Evolutionary conservation across 2,797 vertebrate species (phyloP).

Genomic region (Erithacus rubecula): DNA sequence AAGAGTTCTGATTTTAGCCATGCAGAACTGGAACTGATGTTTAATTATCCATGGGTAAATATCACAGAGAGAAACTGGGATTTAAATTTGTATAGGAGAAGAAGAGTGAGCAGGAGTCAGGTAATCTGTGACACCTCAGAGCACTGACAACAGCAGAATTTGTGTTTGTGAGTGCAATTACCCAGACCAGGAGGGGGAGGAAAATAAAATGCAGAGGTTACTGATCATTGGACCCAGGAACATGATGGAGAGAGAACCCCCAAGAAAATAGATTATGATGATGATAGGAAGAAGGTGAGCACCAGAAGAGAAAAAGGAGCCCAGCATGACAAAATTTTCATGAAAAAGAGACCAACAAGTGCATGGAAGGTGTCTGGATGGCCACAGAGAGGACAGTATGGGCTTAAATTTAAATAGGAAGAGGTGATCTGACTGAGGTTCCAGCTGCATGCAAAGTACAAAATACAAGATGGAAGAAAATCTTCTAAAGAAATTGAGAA

Average conservation of each 20-base stretch:
- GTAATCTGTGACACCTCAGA: neutral
- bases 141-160: accelerated
- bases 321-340: neutral
- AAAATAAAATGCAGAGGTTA: neutral
- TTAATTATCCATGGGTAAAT: conserved; percentile 32
- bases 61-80: neutral
- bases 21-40: neutral
- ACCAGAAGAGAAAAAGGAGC: neutral
- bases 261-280: neutral
- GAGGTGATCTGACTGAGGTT: neutral
- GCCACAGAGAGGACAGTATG: neutral
- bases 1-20: neutral
- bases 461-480: neutral
- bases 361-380: neutral
- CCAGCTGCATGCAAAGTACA: neutral
- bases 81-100: neutral
- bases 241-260: neutral
- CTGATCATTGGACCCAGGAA: neutral
- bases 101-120: neutral
- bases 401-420: neutral
- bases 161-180: neutral
- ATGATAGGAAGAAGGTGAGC: neutral
- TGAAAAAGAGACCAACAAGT: neutral
- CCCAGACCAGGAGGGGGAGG: neutral
- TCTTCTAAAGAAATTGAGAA: neutral